Evolutionary conservation across 1,140 invertebrate genomes (phyloP), one percentile per base, ranked within the genome.

Genomic region (Archegozetes longisetosus): DNA sequence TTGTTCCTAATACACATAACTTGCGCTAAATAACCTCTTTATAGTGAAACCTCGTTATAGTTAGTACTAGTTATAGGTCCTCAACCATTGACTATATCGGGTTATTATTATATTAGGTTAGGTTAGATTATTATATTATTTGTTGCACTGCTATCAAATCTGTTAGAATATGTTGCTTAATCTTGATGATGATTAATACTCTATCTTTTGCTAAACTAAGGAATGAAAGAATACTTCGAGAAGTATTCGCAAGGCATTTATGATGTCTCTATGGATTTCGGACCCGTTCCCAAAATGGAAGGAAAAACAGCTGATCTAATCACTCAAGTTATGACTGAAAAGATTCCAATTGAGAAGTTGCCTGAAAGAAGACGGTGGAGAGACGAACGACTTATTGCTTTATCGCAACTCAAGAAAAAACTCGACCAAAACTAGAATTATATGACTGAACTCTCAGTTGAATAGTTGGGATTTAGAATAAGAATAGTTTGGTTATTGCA

Each of bases 291-390:
- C 1, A 81, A 76, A 24, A 84, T 86, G 74, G 80, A 81, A 64
- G 84, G 83, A 82, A 55, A 64, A 20, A 50, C 64, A 17, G 68
- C 69, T 3, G 62, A 71, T 53, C 66, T 68, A 29, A 68, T 74
- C 54, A 50, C 70, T 61, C 69, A 83, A 25, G 82, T 89, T 66
- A 70, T 93, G 25, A 81, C 82, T 62, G 73, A 76, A 14, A 79
- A 81, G 68, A 80, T 85, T 23, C 86, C 89, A 0, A 64, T 91
- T 17, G 79, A 87, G 26, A 78, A 82, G 67, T 72, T 94, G 22
- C 76, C 76, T 48, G 80, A 86, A 58, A 72, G 86, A 61, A 76
- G 88, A 48, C 77, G 76, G 1, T 94, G 89, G 86, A 75, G 91
- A 40, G 89, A 95, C 69, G 76, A 79, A 25, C 84, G 85, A 61